These are phyloP conservation scores for Thymallus thymallus DNA, from an alignment of 2,113 vertebrate species.

Conservation along the genomic window DNA sequence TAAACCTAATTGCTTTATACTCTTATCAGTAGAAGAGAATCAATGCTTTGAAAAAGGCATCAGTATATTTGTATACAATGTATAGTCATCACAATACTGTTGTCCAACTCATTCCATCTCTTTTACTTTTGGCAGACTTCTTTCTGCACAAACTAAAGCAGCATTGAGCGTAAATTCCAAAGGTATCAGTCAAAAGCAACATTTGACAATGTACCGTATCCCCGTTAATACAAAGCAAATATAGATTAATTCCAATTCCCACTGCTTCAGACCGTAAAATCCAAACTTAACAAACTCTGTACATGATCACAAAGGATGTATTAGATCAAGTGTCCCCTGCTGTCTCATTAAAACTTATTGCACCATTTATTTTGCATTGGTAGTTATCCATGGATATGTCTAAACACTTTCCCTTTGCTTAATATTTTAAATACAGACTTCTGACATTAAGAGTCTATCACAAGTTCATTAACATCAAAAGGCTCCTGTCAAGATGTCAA, in stretches of 20 bases:
- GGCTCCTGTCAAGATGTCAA: neutral
- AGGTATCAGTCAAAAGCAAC: too few species aligned
- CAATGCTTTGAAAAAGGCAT: neutral
- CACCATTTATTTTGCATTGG: slow-evolving; percentile 53
- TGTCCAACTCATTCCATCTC: neutral
- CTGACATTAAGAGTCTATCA: neutral
- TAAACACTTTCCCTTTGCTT: slow-evolving; percentile 40
- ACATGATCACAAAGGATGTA: neutral
- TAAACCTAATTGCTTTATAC: neutral
- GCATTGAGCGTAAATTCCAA: too few species aligned
- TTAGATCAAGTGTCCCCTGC: slow-evolving; percentile 56
- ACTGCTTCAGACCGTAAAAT: neutral
- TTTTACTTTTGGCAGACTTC: neutral
- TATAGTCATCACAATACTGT: neutral
- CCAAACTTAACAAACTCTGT: neutral
- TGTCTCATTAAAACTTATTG: slow-evolving; percentile 67
- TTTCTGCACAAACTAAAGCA: too few species aligned
- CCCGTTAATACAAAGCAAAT: too few species aligned
- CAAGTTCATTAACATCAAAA: neutral
- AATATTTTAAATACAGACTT: slow-evolving; percentile 28
- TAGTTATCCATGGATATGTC: slow-evolving; percentile 53
- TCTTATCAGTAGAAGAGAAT: neutral
- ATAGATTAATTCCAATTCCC: too few species aligned
- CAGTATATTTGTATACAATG: neutral
- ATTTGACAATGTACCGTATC: too few species aligned